Conservation (phyloP, 2,797 vertebrate species). For the Avahi laniger region DNA sequence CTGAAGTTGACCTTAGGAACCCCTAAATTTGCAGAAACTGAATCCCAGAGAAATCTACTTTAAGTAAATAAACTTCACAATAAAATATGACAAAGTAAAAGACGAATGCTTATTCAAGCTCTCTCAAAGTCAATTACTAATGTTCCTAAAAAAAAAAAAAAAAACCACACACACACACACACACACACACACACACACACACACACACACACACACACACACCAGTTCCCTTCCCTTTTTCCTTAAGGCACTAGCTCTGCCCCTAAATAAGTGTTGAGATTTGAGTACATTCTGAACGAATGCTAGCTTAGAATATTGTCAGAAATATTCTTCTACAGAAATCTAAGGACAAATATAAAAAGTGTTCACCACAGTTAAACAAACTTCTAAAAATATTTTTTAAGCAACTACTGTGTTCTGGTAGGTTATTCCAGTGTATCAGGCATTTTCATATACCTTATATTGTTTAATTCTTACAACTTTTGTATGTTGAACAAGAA, state of each 20-base stretch:
- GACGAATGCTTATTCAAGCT: neutral
- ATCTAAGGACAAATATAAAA: neutral
- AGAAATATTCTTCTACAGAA: neutral
- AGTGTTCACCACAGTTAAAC: neutral
- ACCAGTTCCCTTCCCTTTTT: neutral
- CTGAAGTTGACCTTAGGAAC: neutral
- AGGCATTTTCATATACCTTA: neutral
- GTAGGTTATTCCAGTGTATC: neutral
- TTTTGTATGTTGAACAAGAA: neutral
- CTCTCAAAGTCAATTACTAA: neutral
- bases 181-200: neutral
- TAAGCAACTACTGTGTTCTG: neutral
- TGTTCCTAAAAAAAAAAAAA: neutral
- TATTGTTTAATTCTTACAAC: neutral
- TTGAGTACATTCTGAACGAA: neutral
- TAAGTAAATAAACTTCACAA: conserved; percentile 17
- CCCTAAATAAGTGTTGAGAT: neutral
- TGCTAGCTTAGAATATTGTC: neutral
- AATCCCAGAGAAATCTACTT: neutral
- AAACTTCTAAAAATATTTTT: neutral
- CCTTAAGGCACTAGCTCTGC: neutral
- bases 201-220: neutral
- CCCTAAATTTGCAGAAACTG: neutral
- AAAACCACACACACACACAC: neutral
- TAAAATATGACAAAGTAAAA: conserved; percentile 5